Base-by-base conservation (phyloP, 2,888 invertebrate genomes). In the Nomada ferruginata region DNA sequence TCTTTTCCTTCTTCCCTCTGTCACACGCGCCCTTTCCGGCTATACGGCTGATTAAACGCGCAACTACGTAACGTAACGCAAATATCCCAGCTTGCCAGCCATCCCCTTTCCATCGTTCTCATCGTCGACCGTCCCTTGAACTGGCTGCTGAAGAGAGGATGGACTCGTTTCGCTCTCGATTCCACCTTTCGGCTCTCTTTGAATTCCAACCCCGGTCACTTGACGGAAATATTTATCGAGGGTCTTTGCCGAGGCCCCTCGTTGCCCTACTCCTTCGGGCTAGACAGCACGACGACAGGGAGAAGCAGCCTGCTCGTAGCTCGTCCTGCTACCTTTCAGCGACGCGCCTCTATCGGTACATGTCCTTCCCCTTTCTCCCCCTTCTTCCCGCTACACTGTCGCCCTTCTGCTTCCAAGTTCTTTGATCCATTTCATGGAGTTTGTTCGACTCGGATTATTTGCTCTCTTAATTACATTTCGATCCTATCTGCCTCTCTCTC, bases 161-260 rank as follows among this genome's bases (percentile, higher is more conserved):
- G 88, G 82, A 86, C 81, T 84, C 87, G 84, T 83, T 84, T 85
- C 79, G 89, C 90, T 90, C 90, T 91, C 91, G 90, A 93, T 91
- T 92, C 90, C 90, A 92, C 92, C 92, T 92, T 93, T 92, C 89
- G 89, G 88, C 89, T 90, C 91, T 91, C 92, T 93, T 93, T 93
- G 92, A 93, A 92, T 92, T 90, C 90, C 85, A 88, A 88, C 86
- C 88, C 89, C 91, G 92, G 92, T 92, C 93, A 93, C 92, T 93
- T 91, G 92, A 92, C 91, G 91, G 91, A 92, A 93, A 93, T 93
- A 93, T 93, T 93, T 93, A 93, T 93, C 92, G 91, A 93, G 91
- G 85, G 88, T 85, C 85, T 88, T 82, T 85, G 84, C 74, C 76
- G 84, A 72, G 78, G 85, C 89, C 82, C 73, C 81, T 84, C 86